Base-by-base conservation (phyloP, 2,797 vertebrate genomes). In the Myotis findleyi region DNA sequence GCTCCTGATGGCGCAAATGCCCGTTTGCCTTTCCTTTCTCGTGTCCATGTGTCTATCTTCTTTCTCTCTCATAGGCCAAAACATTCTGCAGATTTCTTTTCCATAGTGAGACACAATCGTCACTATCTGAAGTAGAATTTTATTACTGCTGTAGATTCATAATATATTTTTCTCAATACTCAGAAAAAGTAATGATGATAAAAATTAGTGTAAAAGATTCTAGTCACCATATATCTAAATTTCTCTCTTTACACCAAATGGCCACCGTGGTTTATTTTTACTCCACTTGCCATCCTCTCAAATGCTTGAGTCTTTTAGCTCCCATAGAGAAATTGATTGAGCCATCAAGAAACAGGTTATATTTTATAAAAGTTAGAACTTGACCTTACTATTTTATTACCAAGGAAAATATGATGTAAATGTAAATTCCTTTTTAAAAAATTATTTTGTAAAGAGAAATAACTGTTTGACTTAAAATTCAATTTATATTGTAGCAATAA, bases 391-490 rank as follows among this genome's bases (percentile, higher is more conserved):
- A 25, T 93, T 93, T 84, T 62, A 8, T 94, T 49, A 79, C 4
- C 36, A 83, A 75, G 6, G 71, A 91, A 76, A 90, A 64, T n/a
- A 20, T 21, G n/a, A 25, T 13, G 16, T 66, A 41, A 93, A 49
- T 77, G 6, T 44, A 82, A 89, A 77, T 62, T 83, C 3, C 12
- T 81, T 84, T 89, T 55, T 23, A 80, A 83, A 84, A 79, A 89
- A 64, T 33, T 17, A 41, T 84, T 84, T 88, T 72, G 73, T 51
- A 16, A 69, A 51, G 41, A 11, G 1, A 84, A 96, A 76, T 82
- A 84, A 21, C 13, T 76, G 5, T 75, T 94, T 82, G 47, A 33
- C 55, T 79, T 93, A 72, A 87, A 95, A 38, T 92, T 44, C 86
- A 82, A 59, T 79, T 75, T 93, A 49, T 69, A 44, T 14, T 64